These are phyloP conservation scores for Zoanthus solanderi DNA, from an alignment of 92 coral and sea anemone genomes.

Conservation along the genomic window DNA sequence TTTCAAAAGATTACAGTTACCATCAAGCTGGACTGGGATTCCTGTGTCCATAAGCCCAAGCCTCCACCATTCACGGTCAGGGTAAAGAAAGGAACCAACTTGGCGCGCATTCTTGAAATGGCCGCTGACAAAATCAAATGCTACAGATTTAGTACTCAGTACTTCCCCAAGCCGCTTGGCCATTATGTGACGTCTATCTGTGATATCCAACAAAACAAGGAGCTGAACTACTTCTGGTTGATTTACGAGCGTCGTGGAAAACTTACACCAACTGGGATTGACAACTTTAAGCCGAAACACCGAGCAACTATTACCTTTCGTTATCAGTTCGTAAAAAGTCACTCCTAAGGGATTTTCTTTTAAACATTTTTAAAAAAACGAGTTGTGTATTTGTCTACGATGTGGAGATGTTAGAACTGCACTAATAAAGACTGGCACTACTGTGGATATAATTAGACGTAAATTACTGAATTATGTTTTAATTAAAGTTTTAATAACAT, in stretches of 20 bases:
- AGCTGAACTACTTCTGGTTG: slow-evolving; percentile 30
- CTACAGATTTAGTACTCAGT: slow-evolving; percentile 17
- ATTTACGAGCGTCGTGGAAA: slow-evolving; percentile 30
- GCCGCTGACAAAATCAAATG: slow-evolving; percentile 32
- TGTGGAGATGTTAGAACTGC: no score
- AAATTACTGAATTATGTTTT: no score
- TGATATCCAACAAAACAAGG: slow-evolving; percentile 29
- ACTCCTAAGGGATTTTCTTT: no score
- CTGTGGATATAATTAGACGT: no score
- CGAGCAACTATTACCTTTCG: no score
- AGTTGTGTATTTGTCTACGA: no score
- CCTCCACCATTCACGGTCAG: slow-evolving; percentile 7
- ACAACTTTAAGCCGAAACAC: no score
- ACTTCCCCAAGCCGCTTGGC: slow-evolving; percentile 33
- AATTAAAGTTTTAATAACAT: no score
- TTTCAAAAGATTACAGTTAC: slow-evolving; percentile 3
- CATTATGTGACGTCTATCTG: slow-evolving; percentile 33
- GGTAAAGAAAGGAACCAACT: neutral
- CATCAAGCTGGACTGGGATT: slow-evolving; percentile 21
- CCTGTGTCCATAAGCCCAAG: slow-evolving; percentile 16
- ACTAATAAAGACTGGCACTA: no score
- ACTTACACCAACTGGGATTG: neutral
- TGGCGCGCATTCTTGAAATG: slow-evolving; percentile 26
- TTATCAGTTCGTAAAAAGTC: neutral
- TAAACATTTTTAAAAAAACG: no score